These are phyloP conservation scores for Jaculus jaculus DNA, from an alignment of 2,113 vertebrate genomes.

Conservation along the genomic window DNA sequence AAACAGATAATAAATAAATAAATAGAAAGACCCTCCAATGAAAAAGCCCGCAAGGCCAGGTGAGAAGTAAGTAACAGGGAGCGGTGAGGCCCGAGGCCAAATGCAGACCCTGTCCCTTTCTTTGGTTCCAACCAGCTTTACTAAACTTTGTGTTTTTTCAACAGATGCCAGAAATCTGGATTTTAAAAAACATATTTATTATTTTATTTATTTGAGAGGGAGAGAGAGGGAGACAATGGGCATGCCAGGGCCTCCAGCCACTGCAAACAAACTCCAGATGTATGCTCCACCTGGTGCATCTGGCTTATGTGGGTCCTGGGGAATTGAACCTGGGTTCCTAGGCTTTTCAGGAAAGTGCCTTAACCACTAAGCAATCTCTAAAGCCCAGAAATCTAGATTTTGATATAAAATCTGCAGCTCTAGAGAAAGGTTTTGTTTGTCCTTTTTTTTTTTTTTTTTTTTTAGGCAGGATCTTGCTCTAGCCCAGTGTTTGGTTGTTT, in stretches of 20 bases:
- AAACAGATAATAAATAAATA: background rate
- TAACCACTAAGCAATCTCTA: too few relatives aligned
- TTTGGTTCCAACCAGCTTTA: background rate
- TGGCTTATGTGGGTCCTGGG: too few relatives aligned
- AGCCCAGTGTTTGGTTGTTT: too few relatives aligned
- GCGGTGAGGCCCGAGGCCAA: background rate
- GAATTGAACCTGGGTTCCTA: too few relatives aligned
- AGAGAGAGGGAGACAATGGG: too few relatives aligned
- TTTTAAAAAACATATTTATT: background rate
- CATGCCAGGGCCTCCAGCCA: too few relatives aligned
- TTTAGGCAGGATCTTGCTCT: too few relatives aligned
- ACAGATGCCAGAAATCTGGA: background rate
- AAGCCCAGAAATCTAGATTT: background rate
- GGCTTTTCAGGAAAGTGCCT: too few relatives aligned
- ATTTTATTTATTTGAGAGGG: too few relatives aligned
- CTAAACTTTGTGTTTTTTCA: background rate
- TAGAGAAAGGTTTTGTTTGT: background rate
- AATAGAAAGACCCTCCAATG: background rate
- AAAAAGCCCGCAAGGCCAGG: background rate
- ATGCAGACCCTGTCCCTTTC: fast-evolving
- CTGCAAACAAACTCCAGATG: too few relatives aligned
- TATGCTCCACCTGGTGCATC: too few relatives aligned
- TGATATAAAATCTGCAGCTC: background rate
- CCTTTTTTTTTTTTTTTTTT: too few relatives aligned
- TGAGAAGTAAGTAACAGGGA: background rate